phyloP scores from a whole-genome alignment of 2,113 vertebrate genomes.

The Limanda limanda region DNA sequence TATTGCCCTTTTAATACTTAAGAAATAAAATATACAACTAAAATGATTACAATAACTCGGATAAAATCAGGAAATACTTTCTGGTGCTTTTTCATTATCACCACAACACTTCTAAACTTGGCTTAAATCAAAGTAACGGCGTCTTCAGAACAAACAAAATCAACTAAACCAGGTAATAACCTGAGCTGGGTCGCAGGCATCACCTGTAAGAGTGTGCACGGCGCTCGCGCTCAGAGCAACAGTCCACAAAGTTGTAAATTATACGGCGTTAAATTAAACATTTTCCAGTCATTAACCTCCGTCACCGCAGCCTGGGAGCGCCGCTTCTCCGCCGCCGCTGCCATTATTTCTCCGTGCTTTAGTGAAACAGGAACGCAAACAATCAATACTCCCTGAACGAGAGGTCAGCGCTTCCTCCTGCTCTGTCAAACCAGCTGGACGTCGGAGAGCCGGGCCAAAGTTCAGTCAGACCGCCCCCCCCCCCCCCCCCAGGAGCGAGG shows the following conservation, averaged over 20 bases:
- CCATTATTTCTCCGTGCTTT: not conserved
- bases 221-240: not conserved
- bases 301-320: not conserved
- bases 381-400: not conserved
- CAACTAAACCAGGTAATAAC: not conserved
- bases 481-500: not conserved
- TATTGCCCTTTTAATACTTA: too few species aligned
- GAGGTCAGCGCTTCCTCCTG: not conserved
- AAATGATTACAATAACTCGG: too few species aligned
- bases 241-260: not conserved
- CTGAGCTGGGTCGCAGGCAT: not conserved
- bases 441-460: not conserved
- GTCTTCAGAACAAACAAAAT: not conserved
- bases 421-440: not conserved
- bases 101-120: not conserved
- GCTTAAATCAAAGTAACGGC: not conserved
- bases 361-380: not conserved
- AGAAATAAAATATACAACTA: too few species aligned
- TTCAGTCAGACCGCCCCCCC: too few species aligned
- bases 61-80: too few species aligned
- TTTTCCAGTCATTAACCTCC: conserved; percentile 13
- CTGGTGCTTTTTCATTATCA: too few species aligned
- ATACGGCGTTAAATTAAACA: not conserved
- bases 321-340: not conserved
- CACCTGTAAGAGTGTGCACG: not conserved